Evolutionary conservation across 1,140 invertebrate genomes (phyloP).

Genomic region (Drosophila persimilis): DNA sequence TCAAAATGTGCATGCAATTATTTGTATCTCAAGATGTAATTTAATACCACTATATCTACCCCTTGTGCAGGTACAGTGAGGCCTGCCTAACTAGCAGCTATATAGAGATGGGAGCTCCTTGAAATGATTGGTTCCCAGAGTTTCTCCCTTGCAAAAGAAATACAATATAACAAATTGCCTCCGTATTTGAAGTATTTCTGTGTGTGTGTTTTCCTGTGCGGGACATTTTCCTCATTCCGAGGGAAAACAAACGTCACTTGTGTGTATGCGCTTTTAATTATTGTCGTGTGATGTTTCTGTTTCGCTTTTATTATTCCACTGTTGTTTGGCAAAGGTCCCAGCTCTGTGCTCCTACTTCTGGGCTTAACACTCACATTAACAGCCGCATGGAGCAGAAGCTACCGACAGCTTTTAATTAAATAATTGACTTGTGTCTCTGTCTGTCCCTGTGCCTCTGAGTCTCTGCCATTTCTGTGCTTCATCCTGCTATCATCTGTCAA

Average conservation of each 20-base stretch:
- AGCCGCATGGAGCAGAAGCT: conserved; percentile 39
- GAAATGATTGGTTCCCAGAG: no score
- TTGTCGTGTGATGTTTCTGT: conserved; percentile 48
- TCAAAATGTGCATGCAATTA: not conserved
- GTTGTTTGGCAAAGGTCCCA: conserved; percentile 14
- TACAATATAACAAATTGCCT: no score
- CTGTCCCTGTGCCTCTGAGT: not conserved
- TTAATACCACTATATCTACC: not conserved
- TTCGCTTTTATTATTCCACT: conserved; percentile 47
- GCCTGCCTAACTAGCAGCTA: no score
- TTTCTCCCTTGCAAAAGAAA: no score
- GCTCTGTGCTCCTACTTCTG: not conserved
- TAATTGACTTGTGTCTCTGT: conserved; percentile 61
- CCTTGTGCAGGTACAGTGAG: no score
- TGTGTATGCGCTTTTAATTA: conserved; percentile 73
- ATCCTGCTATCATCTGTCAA: conserved; percentile 57
- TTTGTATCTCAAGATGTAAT: not conserved
- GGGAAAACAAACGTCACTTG: conserved; percentile 5
- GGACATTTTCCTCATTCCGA: conserved; percentile 26
- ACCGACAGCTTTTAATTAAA: conserved; percentile 78
- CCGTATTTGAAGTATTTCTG: not conserved
- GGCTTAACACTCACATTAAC: conserved; percentile 51
- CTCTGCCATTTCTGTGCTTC: conserved; percentile 14
- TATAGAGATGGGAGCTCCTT: no score
- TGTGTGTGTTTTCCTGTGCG: conserved; percentile 4